Evolutionary conservation across 1,140 invertebrate species (phyloP), one percentile per base, ranked within the genome.

Genomic region (Psix sp.): DNA sequence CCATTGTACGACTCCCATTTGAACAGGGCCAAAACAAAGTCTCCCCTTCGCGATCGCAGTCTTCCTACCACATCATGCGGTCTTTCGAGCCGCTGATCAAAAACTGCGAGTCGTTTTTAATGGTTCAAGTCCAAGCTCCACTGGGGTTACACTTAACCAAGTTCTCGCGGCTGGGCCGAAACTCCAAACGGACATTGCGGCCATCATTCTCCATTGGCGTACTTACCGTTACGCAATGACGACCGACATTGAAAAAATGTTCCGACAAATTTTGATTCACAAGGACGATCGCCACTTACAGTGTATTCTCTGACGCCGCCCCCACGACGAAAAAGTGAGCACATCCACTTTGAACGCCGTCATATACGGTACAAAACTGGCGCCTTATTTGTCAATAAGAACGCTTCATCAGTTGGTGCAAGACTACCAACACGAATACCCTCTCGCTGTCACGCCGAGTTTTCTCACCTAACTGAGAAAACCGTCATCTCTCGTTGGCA

Each of bases 21-120:
- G 5, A 11, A 6, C 21, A 4, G 4, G 29, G 5, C 29, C 29
- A 33, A 33, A 3, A 6, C 5, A 10, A n/a, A 11, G 5, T 6
- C 4, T n/a, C 29, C n/a, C 5, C 29, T 33, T 3, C 29, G 3
- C 4, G 29, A 33, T 5, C 5, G 10, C 7, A 24, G 35, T 42
- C 1, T 54, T 17, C 17, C 17, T 54, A 0, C 51, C 51, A 14
- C 51, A 54, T 16, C 38, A 42, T 14, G 38, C 20, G 0, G 38
- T 54, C 1, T 15, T 54, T 0, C 51, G 2, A 42, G 42, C n/a
- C n/a, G n/a, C n/a, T n/a, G n/a, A 54, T 15, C 4, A 10, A 2
- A 33, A 33, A n/a, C 4, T 54, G 2, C 36, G 51, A 10, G 51
- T 42, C 5, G 51, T 54, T 1, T 54, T 54, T n/a, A 54, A 42